Evolutionary conservation across 1,140 invertebrate genomes (phyloP), one percentile per base, ranked within the genome.

Genomic region (Triops cancriformis): DNA sequence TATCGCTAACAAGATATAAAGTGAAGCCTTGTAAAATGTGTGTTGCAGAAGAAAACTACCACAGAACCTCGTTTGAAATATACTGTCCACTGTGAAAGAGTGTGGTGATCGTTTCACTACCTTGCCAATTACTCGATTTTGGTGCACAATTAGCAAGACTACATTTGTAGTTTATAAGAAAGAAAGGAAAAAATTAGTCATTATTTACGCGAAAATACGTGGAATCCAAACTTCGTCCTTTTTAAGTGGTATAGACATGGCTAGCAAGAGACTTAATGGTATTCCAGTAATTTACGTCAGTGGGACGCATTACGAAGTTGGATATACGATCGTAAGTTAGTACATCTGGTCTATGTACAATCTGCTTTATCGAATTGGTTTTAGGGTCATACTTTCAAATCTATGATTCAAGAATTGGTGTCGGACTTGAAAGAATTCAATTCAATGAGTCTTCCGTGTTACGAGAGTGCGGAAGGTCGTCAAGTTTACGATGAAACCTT

Each of bases 291-390:
- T 94, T 76, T 90, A 93, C 82, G 89, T 90, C 0, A 86, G 87
- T 80, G 93, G 93, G 77, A 93, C 90, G 1, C 90, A 94, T 82
- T 94, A 94, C 83, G 92, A 94, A 84, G 90, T 94, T 51, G 93
- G 93, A 79, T 94, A 89, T 82, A 92, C 94, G 86, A 89, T 94
- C 82, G 93, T 95, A 87, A 91, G 89, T 85, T 82, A 31, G 64
- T 75, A 43, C 18, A 27, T n/a, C 7, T 43, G 43, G 77, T 79
- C 41, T 31, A 73, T n/a, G 74, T 80, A 81, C 79, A 26, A 77
- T 23, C n/a, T 76, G 27, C n/a, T 28, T 41, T 42, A n/a, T 45
- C 26, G 7, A 18, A 28, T 77, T 77, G 78, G 80, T 86, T 86
- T 75, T 84, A 95, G 93, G 93, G 93, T 1, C 88, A 91, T 23